These are phyloP conservation scores for Laodelphax striatellus DNA, from an alignment of 1,140 invertebrate species.

Conservation along the genomic window DNA sequence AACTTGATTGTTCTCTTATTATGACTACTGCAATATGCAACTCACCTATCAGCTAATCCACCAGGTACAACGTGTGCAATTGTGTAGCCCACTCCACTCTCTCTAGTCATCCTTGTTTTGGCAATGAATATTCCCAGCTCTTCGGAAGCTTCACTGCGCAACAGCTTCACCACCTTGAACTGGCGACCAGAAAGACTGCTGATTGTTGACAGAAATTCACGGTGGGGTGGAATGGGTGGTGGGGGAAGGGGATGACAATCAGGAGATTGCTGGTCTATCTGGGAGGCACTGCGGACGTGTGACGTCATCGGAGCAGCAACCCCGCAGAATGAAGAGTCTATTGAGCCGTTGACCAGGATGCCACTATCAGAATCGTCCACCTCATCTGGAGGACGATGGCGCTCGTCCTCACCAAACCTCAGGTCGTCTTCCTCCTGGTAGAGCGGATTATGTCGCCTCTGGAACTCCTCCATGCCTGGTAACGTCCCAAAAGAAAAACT, in stretches of 20 bases:
- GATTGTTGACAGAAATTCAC: slow-evolving; percentile 21
- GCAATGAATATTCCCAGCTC: slow-evolving; percentile 77
- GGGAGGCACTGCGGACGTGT: slow-evolving; percentile 6
- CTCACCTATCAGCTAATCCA: slow-evolving; percentile 63
- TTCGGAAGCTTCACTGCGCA: slow-evolving; percentile 48
- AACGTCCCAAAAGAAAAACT: slow-evolving; percentile 65
- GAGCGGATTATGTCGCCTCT: slow-evolving; percentile 46
- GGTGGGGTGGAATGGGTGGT: slow-evolving; percentile 14
- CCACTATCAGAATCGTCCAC: slow-evolving; percentile 59
- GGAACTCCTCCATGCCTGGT: slow-evolving; percentile 57
- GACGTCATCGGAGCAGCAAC: slow-evolving; percentile 29
- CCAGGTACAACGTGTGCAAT: slow-evolving; percentile 71
- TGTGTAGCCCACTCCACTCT: slow-evolving; percentile 53
- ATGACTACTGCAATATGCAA: slow-evolving; percentile 7
- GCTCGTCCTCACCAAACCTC: slow-evolving; percentile 3
- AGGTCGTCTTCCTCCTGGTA: slow-evolving; percentile 35
- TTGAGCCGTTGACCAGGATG: slow-evolving; percentile 59
- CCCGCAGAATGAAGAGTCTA: slow-evolving; percentile 49
- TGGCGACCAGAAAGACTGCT: slow-evolving; percentile 10
- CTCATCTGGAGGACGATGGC: not conserved
- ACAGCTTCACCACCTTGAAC: slow-evolving; percentile 51
- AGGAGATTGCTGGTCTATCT: not conserved
- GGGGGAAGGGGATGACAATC: not conserved
- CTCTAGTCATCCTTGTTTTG: slow-evolving; percentile 51
- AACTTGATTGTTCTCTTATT: too few species aligned